These are phyloP conservation scores for Orchesella flavescens DNA, from an alignment of 2,888 invertebrate species.

Conservation along the genomic window DNA sequence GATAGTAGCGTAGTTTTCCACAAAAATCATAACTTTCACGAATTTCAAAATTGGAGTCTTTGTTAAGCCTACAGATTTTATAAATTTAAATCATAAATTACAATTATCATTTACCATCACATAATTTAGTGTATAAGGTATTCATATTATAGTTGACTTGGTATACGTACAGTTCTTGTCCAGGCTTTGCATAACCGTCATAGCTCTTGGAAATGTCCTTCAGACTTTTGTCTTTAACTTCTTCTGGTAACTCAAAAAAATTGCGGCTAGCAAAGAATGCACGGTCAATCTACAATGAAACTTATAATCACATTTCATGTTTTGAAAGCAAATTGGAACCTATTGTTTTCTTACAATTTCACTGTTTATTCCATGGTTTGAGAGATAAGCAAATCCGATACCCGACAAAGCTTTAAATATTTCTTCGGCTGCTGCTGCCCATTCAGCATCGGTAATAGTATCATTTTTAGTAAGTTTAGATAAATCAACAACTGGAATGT, in stretches of 20 bases:
- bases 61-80: constrained; percentile 48
- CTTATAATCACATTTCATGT: not conserved
- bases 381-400: constrained; percentile 71
- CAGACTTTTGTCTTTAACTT: constrained; percentile 60
- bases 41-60: constrained; percentile 48
- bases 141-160: too few species aligned
- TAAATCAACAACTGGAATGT: constrained; percentile 70
- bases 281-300: constrained; percentile 61
- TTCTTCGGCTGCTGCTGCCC: constrained; percentile 53
- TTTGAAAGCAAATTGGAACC: not conserved
- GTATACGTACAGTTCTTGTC: constrained; percentile 68
- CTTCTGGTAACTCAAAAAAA: constrained; percentile 67
- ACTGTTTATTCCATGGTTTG: constrained; percentile 69
- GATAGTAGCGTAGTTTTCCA: constrained; percentile 78
- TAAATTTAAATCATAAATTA: too few species aligned
- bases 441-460: constrained; percentile 42
- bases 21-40: constrained; percentile 66
- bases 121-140: too few species aligned
- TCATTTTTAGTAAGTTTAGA: constrained; percentile 36
- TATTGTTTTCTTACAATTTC: constrained; percentile 60
- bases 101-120: too few species aligned
- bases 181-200: constrained; percentile 66
- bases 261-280: constrained; percentile 65
- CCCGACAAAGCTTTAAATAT: constrained; percentile 68
- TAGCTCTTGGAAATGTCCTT: constrained; percentile 57